Evolutionary conservation across 2,888 invertebrate species (phyloP), one percentile per base, ranked within the genome.

Genomic region (Incurvaria masculella): DNA sequence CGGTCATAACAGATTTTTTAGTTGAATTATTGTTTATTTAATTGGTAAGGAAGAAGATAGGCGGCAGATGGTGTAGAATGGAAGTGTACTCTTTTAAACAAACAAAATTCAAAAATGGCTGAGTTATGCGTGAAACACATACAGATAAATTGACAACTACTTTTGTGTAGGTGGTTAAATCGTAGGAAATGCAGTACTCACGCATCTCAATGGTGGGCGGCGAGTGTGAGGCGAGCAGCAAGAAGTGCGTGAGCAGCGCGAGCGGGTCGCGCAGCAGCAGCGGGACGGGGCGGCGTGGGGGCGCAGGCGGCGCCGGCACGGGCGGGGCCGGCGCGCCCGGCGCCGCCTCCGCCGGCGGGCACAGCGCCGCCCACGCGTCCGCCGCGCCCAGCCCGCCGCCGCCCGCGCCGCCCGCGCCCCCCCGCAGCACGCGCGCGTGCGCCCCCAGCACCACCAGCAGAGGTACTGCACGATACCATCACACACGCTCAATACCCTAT

Each of bases 391-490:
- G 61, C 27, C 61, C 57, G 68, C 65, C 43, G 68, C 68, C 50
- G 61, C 59, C 26, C 10, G 27, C 45, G 5, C 10, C 4, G 38
- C 53, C 51, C 2, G 82, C 4, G 78, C 76, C 33, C n/a, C n/a
- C n/a, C 76, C 75, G 73, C 49, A 92, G 78, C 44, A 90, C 84
- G 52, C 91, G 86, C 26, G 91, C 88, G 72, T 95, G 94, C 56
- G 91, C 87, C 42, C 92, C 91, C 56, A 95, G 78, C 20, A 96
- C 93, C 61, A 94, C 92, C 52, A 96, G 75, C 53, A 97, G 79
- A 11, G 95, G 94, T 57, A 94, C 95, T 91, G 78, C 2, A 73
- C n/a, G n/a, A n/a, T n/a, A n/a, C n/a, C n/a, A n/a, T n/a, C n/a
- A n/a, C n/a, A n/a, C n/a, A n/a, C n/a, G n/a, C n/a, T n/a, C n/a